Conservation (phyloP, 2,113 vertebrate genomes). For the Tragelaphus buxtoni region DNA sequence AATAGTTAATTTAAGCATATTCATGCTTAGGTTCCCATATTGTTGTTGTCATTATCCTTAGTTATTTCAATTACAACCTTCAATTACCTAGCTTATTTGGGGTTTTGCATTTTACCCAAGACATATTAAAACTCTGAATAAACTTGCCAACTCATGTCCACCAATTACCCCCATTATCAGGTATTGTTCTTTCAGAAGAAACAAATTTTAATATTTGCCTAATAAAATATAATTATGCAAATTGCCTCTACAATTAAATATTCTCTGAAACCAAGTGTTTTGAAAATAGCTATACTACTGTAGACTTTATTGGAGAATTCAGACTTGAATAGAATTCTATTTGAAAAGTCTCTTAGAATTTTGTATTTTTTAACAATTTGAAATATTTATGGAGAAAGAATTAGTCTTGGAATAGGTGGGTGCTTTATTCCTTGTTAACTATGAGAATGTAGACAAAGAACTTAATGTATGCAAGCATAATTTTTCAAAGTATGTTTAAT, state of each 20-base stretch:
- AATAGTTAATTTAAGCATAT: neutral
- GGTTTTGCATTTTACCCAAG: neutral
- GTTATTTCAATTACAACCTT: neutral
- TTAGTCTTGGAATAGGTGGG: neutral
- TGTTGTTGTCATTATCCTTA: neutral
- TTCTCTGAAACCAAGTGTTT: conserved; percentile 1
- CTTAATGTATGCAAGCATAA: neutral
- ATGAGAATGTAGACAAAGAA: neutral
- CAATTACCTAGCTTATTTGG: neutral
- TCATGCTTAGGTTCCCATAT: neutral
- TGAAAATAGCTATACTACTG: neutral
- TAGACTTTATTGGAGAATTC: neutral
- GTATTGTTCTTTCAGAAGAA: neutral
- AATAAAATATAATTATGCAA: conserved; percentile 36
- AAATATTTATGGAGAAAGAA: neutral
- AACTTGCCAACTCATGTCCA: neutral
- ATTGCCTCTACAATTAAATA: neutral
- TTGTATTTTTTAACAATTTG: neutral
- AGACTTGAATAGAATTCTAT: neutral
- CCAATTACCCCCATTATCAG: neutral
- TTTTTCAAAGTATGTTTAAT: neutral
- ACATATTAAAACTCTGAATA: neutral
- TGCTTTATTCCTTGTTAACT: neutral
- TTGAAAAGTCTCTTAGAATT: neutral
- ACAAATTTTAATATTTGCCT: conserved; percentile 26